These are phyloP conservation scores for Hippolais icterina DNA, from an alignment of 2,113 vertebrate species.

Conservation along the genomic window DNA sequence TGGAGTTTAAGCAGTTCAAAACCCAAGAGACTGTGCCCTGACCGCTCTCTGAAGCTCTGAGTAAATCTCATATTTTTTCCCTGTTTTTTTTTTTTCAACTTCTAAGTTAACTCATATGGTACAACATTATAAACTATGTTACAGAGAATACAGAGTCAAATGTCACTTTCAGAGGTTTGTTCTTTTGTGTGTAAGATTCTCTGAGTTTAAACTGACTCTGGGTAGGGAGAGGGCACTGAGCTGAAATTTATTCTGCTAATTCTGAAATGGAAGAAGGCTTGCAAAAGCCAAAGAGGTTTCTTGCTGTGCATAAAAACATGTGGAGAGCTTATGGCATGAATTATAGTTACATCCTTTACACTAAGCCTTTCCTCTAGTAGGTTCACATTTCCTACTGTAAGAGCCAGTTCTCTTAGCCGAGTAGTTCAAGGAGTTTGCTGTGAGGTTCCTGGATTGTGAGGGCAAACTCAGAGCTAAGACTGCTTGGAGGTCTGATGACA, in stretches of 20 bases:
- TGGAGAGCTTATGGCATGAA: constrained; percentile 17
- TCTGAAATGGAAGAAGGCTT: neutral
- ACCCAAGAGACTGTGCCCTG: neutral
- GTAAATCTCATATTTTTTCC: neutral
- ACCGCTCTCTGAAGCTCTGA: neutral
- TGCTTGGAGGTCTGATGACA: neutral
- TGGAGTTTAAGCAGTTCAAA: neutral
- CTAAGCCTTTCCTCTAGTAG: neutral
- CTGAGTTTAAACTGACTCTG: neutral
- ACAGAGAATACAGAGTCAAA: neutral
- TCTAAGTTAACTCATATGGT: neutral
- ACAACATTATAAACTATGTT: neutral
- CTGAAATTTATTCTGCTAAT: neutral
- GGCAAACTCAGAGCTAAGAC: neutral
- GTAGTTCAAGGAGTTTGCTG: neutral
- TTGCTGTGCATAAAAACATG: neutral
- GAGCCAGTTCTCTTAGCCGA: neutral
- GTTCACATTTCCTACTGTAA: neutral
- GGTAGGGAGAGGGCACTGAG: neutral
- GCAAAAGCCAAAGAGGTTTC: neutral
- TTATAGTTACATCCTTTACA: neutral
- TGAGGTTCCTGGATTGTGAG: neutral
- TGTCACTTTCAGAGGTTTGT: neutral
- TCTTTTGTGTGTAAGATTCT: neutral
- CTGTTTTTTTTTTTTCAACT: neutral